These are phyloP conservation scores for Flabesymbios commensalis DNA, from an alignment of 2,888 invertebrate species.

Conservation along the genomic window DNA sequence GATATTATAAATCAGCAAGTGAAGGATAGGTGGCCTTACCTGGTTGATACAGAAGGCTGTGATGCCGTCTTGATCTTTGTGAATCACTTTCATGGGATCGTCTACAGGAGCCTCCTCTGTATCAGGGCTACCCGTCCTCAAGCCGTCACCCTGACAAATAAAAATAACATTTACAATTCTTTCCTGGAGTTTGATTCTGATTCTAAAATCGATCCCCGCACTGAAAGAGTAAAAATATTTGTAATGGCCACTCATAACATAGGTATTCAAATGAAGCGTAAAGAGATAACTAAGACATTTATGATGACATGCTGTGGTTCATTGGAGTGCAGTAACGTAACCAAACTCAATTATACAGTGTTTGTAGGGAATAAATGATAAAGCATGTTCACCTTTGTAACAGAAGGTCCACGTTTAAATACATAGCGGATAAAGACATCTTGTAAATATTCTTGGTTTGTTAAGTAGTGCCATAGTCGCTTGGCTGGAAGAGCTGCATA, in stretches of 20 bases:
- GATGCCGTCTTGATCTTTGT: constrained; percentile 98
- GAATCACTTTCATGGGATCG: constrained; percentile 77
- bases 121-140: neutral
- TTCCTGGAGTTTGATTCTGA: too few relatives aligned
- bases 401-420: constrained; percentile 65
- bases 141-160: neutral
- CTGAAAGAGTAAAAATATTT: too few relatives aligned
- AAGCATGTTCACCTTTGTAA: neutral
- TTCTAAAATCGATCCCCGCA: too few relatives aligned
- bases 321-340: too few relatives aligned
- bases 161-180: too few relatives aligned
- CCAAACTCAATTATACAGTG: too few relatives aligned
- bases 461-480: constrained; percentile 90
- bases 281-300: too few relatives aligned
- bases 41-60: constrained; percentile 95
- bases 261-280: too few relatives aligned
- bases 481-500: constrained; percentile 68
- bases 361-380: too few relatives aligned
- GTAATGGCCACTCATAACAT: too few relatives aligned
- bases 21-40: constrained; percentile 69
- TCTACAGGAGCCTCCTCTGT: constrained; percentile 2
- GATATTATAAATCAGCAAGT: too few relatives aligned
- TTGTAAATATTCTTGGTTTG: constrained; percentile 89
- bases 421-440: constrained; percentile 94
- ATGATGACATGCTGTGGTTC: too few relatives aligned